Evolutionary conservation across 2,797 vertebrate genomes (phyloP), one percentile per base, ranked within the genome.

Genomic region (Mastacembelus armatus): DNA sequence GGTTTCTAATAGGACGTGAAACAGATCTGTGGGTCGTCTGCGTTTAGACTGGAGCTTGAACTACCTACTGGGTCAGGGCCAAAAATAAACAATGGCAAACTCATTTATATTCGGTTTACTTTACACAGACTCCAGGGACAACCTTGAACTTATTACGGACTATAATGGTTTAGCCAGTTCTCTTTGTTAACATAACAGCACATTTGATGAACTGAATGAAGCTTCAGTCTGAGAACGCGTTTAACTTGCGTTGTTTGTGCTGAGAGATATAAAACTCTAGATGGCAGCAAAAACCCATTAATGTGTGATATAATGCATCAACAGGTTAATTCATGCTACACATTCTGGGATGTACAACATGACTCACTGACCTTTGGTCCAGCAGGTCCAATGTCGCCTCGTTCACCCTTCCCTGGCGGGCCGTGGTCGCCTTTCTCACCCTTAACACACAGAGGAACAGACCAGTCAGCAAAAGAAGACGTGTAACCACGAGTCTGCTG

Each of bases 351-450:
- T 44, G 11, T 11, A 43, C 36, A 39, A 10, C 11, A 57, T 32
- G 10, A 50, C 36, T 67, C 36, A 86, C 95, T 92, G 58, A 99
- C 98, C 96, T 99, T 99, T 70, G 91, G 93, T 75, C 98, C 98
- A 18, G 86, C 42, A 47, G 80, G 81, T 86, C 98, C 98, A 2
- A 91, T 84, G 36, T 96, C 95, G 59, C 98, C 98, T 68, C 94
- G 89, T 32, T 98, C 97, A 2, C 97, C 97, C 77, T 95, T 97
- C 75, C 96, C 97, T 62, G 93, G 88, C 19, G 94, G 94, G 9
- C 98, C 98, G 3, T 92, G 71, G 22, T 98, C 97, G 49, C 98
- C 98, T 89, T 92, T 93, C 75, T 98, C 97, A 12, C 98, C 98
- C 98, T 99, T 62, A 8, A 30, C 18, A 48, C 26, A 57, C 9